These are phyloP conservation scores for Molothrus ater DNA, from an alignment of 2,797 vertebrate species.

Conservation along the genomic window DNA sequence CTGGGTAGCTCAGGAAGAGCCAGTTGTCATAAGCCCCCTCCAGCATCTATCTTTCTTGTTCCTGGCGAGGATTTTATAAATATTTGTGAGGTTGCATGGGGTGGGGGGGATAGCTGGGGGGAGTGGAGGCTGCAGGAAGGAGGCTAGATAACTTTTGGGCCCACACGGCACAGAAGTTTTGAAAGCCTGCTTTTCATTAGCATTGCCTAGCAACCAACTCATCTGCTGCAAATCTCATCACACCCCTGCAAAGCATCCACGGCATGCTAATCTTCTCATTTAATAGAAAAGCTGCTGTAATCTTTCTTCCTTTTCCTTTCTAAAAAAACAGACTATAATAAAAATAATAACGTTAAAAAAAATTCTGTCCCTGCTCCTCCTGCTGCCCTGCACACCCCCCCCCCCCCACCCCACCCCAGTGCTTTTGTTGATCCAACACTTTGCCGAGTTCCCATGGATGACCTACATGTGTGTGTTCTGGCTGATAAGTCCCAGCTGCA, in stretches of 20 bases:
- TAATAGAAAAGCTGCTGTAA: slow-evolving; percentile 67
- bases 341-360: slow-evolving; percentile 44
- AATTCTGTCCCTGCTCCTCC: not conserved
- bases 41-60: slow-evolving; percentile 59
- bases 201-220: slow-evolving; percentile 72
- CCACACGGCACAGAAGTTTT: slow-evolving; percentile 56
- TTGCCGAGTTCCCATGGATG: slow-evolving; percentile 47
- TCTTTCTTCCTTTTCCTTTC: slow-evolving; percentile 66
- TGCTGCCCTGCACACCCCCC: not conserved
- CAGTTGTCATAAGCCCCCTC: slow-evolving; percentile 43
- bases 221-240: slow-evolving; percentile 77
- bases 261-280: slow-evolving; percentile 67
- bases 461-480: slow-evolving; percentile 51
- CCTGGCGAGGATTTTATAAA: slow-evolving; percentile 74
- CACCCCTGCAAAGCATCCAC: slow-evolving; percentile 71
- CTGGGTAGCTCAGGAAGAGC: slow-evolving; percentile 26
- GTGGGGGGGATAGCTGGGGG: not conserved
- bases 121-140: not conserved
- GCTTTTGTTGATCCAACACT: slow-evolving; percentile 43
- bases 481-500: slow-evolving; percentile 67
- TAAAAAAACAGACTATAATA: slow-evolving; percentile 60
- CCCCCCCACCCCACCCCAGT: not conserved
- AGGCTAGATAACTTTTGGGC: slow-evolving; percentile 64
- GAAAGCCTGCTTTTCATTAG: slow-evolving; percentile 79
- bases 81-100: slow-evolving; percentile 53